Evolutionary conservation across 2,797 vertebrate genomes (phyloP).

Genomic region (Sebastes kiyomatsui): DNA sequence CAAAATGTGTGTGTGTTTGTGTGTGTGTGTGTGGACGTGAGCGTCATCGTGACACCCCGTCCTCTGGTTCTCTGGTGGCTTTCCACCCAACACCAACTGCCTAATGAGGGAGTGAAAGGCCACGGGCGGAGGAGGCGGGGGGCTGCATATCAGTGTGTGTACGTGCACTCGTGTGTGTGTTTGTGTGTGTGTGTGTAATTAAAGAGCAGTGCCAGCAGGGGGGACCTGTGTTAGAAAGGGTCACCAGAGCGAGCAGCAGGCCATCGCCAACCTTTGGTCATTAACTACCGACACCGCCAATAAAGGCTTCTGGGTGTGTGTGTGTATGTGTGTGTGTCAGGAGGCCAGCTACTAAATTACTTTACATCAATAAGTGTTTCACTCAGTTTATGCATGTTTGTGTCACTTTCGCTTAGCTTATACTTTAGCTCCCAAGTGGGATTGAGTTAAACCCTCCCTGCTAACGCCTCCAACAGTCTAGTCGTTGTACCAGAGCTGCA

Average conservation of each 20-base stretch:
- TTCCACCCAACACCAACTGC: conserved; percentile 70
- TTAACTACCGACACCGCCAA: conserved; percentile 71
- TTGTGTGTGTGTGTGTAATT: conserved; percentile 65
- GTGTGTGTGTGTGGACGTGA: conserved; percentile 1
- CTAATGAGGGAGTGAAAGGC: conserved; percentile 80
- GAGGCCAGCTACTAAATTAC: conserved; percentile 44
- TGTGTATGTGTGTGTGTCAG: conserved; percentile 42
- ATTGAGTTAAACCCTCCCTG: not conserved
- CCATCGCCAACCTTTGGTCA: conserved; percentile 76
- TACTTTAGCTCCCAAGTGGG: not conserved
- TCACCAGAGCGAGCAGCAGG: conserved; percentile 76
- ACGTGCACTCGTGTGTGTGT: conserved; percentile 18
- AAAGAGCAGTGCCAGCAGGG: conserved; percentile 75
- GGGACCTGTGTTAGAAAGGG: conserved; percentile 73
- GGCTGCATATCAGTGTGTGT: conserved; percentile 46
- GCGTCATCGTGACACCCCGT: conserved; percentile 51
- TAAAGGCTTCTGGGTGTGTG: conserved; percentile 49
- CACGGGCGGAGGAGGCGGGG: conserved; percentile 56
- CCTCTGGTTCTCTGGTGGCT: conserved; percentile 62
- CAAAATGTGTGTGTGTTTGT: not conserved
- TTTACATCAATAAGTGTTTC: conserved; percentile 36
- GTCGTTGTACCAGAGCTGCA: not conserved
- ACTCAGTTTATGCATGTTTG: conserved; percentile 33
- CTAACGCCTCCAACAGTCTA: not conserved
- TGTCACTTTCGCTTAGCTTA: conserved; percentile 31